These are phyloP conservation scores for Cryptotis parvus DNA, from an alignment of 2,113 vertebrate species.

Conservation along the genomic window DNA sequence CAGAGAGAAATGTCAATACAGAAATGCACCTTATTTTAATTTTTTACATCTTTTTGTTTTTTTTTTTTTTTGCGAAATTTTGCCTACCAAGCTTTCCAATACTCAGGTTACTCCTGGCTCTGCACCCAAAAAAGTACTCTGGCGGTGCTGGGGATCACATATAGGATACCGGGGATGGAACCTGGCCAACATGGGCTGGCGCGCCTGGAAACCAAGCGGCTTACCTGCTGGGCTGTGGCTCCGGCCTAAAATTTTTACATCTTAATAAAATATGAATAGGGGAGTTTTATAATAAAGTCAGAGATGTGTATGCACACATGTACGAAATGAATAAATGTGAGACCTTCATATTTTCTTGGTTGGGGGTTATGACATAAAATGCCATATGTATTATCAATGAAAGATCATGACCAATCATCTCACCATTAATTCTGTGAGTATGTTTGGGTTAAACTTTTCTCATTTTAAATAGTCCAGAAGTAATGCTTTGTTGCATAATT, in stretches of 20 bases:
- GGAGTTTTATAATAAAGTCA: conserved; percentile 13
- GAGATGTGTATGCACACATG: conserved; percentile 23
- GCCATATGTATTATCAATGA: not conserved
- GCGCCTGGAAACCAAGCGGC: too few relatives aligned
- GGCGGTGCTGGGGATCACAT: too few relatives aligned
- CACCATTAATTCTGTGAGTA: conserved; percentile 45
- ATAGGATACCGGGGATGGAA: too few relatives aligned
- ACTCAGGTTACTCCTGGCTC: too few relatives aligned
- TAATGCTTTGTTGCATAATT: not conserved
- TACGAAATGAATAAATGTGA: too few relatives aligned
- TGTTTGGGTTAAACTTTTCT: conserved; percentile 20
- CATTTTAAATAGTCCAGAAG: conserved; percentile 5
- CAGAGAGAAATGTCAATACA: not conserved
- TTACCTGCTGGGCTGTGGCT: too few relatives aligned
- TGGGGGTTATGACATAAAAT: conserved; percentile 25
- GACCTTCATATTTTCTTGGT: not conserved
- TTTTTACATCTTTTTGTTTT: too few relatives aligned
- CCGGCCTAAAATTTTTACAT: too few relatives aligned
- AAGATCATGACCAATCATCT: not conserved
- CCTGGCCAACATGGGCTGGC: too few relatives aligned
- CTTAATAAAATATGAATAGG: not conserved
- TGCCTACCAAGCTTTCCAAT: too few relatives aligned
- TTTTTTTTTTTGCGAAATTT: too few relatives aligned
- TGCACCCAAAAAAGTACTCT: too few relatives aligned
- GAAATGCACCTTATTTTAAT: conserved; percentile 26